Percentiles rank a stretch among this genome's conserved stretches.
Evolutionary conservation across 2,113 vertebrate species (phyloP).

Genomic region (Callaeas wilsoni): DNA sequence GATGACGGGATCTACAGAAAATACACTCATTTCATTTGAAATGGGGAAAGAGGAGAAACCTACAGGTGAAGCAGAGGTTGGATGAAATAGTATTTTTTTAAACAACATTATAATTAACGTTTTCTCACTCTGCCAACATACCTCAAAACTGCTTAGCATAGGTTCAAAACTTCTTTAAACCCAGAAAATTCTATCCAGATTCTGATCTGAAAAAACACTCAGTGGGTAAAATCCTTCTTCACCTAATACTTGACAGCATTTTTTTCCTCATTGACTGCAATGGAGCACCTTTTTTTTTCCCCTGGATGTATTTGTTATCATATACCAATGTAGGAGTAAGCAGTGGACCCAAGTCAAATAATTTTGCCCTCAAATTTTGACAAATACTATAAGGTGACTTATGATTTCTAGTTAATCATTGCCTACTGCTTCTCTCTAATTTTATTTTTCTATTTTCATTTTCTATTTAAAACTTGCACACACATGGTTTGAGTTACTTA

Average conservation of each 20-base stretch:
- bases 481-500: not conserved
- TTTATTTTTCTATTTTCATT: not conserved
- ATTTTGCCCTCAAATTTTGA: not conserved
- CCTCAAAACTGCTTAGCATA: not conserved
- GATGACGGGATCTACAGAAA: not conserved
- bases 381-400: not conserved
- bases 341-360: not conserved
- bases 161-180: not conserved
- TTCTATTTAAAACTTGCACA: not conserved
- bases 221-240: not conserved
- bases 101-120: not conserved
- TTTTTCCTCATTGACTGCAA: not conserved
- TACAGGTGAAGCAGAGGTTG: not conserved
- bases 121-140: not conserved
- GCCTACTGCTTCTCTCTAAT: not conserved
- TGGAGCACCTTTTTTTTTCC: accelerated
- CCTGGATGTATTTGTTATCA: not conserved
- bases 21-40: not conserved
- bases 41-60: not conserved
- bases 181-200: not conserved
- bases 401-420: not conserved
- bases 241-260: not conserved
- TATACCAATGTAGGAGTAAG: not conserved
- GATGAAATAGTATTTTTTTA: not conserved
- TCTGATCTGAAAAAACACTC: not conserved